Evolutionary conservation across 37 sponge, comb jelly and placozoan genomes (phyloP), one percentile per base, ranked within the genome.

Genomic region (Crambe crambe): DNA sequence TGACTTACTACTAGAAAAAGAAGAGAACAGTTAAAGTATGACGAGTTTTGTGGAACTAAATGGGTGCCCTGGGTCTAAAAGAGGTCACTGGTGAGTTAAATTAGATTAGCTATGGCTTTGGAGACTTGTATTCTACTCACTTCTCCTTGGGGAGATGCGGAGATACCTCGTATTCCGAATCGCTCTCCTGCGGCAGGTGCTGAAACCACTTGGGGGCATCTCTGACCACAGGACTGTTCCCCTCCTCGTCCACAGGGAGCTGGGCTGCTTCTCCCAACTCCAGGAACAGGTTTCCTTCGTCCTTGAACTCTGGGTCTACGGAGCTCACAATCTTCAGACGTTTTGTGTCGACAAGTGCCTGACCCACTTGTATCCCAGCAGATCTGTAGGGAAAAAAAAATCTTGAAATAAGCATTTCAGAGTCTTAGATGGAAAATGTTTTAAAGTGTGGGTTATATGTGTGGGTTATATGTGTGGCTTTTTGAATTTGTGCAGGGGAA

Each of bases 261-360:
- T 56, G 23, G 37, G 83, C 78, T 12, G 73, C 72, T 44, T 82
- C 76, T 17, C 84, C 92, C 47, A 87, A 42, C 75, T 87, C 92
- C 10, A 92, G 73, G 62, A 87, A 79, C 3, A 84, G 69, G 58
- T 76, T 76, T 30, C 20, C 9, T 44, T 83, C 88, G 56, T 92
- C 88, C 22, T 57, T 36, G 81, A 92, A 92, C 32, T 64, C 58
- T 2, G 41, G 20, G 43, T 87, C 85, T 0, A 23, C 21, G 34
- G 85, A 73, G 30, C 76, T 80, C 37, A 92, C 81, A 26, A 92
- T 70, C 26, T 76, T 83, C 42, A 94, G 78, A 51, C 87, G 58
- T 57, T 87, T 89, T 17, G 90, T 85, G 74, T 94, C 85, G 22
- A 94, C 90, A 38, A 94, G 38, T 21, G 85, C 85, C 58, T 90